A percentile compares a stretch with the other conserved stretches of the same genome.
Conservation (phyloP, 2,797 vertebrate species). For the Champsocephalus esox region DNA sequence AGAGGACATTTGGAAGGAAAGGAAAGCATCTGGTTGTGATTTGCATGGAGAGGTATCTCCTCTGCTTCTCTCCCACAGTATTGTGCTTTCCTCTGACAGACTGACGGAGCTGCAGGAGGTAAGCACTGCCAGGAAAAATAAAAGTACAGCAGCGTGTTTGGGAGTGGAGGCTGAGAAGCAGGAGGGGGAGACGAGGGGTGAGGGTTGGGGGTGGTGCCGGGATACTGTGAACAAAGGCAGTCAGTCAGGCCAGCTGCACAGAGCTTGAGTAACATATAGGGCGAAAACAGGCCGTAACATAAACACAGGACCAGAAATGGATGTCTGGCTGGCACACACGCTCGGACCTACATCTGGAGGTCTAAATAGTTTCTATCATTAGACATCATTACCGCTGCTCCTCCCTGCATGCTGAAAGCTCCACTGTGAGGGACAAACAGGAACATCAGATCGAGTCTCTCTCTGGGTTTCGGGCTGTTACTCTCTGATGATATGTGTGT, state of each 20-base stretch:
- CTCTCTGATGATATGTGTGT: conserved; percentile 14
- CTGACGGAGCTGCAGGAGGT: conserved; percentile 74
- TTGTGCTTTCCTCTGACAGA: conserved; percentile 78
- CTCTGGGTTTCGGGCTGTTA: conserved; percentile 18
- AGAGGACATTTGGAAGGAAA: conserved; percentile 30
- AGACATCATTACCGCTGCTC: conserved; percentile 53
- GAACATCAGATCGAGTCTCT: conserved; percentile 28
- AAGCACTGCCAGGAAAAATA: conserved; percentile 83
- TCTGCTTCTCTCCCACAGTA: conserved; percentile 74
- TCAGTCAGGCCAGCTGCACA: conserved; percentile 64
- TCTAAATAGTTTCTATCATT: conserved; percentile 55
- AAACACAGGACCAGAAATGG: conserved; percentile 55
- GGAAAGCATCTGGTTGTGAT: conserved; percentile 75
- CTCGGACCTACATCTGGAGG: conserved; percentile 60
- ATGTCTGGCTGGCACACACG: conserved; percentile 43
- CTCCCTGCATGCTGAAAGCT: conserved; percentile 20
- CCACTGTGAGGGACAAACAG: conserved; percentile 23
- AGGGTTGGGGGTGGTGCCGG: conserved; percentile 19
- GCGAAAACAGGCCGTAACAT: conserved; percentile 49
- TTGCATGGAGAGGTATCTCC: conserved; percentile 72
- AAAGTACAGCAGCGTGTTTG: conserved; percentile 60
- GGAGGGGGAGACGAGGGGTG: conserved; percentile 11
- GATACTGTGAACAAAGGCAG: conserved; percentile 60
- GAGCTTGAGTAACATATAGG: conserved; percentile 50
- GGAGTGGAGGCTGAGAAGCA: conserved; percentile 31